Evolutionary conservation across 2,113 vertebrate species (phyloP).

Genomic region (Etia nguti): DNA sequence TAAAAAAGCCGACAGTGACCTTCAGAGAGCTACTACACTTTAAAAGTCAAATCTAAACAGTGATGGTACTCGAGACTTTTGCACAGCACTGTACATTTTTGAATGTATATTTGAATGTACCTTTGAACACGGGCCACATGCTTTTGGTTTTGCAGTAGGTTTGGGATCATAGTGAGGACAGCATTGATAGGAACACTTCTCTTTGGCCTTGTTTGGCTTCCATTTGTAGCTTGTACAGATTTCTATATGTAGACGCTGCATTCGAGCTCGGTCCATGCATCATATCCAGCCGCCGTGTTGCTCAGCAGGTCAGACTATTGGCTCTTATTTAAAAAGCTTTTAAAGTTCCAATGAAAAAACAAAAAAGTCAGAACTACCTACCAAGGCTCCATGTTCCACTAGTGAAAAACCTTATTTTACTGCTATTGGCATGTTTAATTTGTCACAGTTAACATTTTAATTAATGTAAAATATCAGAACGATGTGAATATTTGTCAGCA

Average conservation of each 20-base stretch:
- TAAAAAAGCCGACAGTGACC: neutral
- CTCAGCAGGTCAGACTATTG: neutral
- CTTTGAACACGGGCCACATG: neutral
- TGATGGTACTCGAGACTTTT: neutral
- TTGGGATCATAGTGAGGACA: neutral
- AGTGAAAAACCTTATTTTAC: neutral
- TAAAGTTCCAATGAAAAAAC: neutral
- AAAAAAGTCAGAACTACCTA: neutral
- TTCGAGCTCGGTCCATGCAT: neutral
- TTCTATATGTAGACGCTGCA: neutral
- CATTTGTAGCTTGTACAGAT: neutral
- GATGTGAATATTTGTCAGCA: neutral
- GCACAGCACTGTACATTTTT: neutral
- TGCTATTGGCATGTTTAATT: neutral
- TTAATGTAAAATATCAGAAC: neutral
- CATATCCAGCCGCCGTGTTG: neutral
- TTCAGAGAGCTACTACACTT: neutral
- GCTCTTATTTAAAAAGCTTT: neutral
- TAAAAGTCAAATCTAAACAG: fast-evolving
- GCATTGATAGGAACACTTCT: neutral
- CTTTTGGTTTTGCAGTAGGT: neutral
- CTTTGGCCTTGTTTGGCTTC: neutral
- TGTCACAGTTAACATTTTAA: neutral
- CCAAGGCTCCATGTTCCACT: neutral
- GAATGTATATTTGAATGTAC: neutral